phyloP scores from a whole-genome alignment of 2,113 vertebrate species.

The Microtus ochrogaster region DNA sequence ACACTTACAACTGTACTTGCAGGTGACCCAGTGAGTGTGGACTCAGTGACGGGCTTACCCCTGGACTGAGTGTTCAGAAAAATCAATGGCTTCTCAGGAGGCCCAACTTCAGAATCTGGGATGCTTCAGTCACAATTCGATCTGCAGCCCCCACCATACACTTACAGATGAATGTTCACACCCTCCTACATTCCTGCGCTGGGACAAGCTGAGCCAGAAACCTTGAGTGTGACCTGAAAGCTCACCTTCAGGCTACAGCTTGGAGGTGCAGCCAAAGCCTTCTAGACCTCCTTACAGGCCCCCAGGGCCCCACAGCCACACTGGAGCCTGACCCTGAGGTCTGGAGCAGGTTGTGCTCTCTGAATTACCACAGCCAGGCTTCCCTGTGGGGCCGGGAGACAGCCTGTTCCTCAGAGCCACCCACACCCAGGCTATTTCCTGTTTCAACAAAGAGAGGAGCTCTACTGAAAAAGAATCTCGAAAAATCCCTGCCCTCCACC shows the following conservation, averaged over 20 bases:
- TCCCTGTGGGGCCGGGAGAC: background rate
- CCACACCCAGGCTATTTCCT: constrained; percentile 43
- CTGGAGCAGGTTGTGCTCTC: background rate
- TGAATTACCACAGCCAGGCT: background rate
- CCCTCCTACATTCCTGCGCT: background rate
- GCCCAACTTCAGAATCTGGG: background rate
- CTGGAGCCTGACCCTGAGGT: background rate
- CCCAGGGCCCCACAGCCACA: background rate
- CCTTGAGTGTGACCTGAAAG: background rate
- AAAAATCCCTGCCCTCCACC: background rate
- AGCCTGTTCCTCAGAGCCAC: background rate
- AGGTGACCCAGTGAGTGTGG: background rate
- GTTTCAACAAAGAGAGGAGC: background rate
- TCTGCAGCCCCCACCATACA: background rate
- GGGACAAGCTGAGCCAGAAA: too few species aligned
- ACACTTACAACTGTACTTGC: background rate
- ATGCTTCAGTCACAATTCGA: background rate
- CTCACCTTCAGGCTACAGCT: background rate
- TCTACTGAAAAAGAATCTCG: background rate
- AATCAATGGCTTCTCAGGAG: background rate
- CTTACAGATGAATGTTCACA: background rate
- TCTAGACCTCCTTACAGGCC: background rate
- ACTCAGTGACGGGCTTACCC: too few species aligned
- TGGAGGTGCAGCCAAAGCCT: background rate
- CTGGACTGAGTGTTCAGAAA: background rate